phyloP scores from a whole-genome alignment of 2,888 invertebrate species.

The Sicus ferrugineus region DNA sequence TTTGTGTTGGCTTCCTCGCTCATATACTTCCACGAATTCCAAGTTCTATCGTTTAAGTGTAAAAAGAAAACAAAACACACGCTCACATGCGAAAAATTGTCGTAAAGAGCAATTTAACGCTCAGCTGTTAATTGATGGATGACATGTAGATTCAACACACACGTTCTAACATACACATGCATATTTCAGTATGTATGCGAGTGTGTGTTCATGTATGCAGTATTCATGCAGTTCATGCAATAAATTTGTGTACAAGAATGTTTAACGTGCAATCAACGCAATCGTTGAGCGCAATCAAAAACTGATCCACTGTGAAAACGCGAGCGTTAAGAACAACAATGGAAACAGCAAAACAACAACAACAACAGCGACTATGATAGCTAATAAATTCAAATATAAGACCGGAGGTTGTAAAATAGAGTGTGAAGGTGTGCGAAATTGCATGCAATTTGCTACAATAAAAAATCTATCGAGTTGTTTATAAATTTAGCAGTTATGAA shows the following conservation, averaged over 20 bases:
- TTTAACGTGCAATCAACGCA: not conserved
- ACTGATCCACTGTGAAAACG: not conserved
- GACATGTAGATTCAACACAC: constrained; percentile 11
- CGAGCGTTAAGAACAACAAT: constrained; percentile 32
- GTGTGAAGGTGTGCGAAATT: too few relatives aligned
- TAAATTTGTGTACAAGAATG: not conserved
- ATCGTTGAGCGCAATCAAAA: not conserved
- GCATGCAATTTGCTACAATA: too few relatives aligned
- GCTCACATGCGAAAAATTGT: constrained; percentile 14
- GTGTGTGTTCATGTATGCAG: not conserved
- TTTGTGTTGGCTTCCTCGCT: too few relatives aligned
- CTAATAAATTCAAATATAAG: not conserved
- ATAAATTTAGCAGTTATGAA: too few relatives aligned
- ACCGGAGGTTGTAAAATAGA: too few relatives aligned
- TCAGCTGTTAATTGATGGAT: constrained; percentile 25
- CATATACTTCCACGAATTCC: too few relatives aligned
- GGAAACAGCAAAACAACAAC: constrained; percentile 38
- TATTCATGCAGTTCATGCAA: not conserved
- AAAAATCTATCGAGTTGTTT: too few relatives aligned
- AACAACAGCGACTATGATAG: not conserved
- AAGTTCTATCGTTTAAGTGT: too few relatives aligned
- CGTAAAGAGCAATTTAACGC: constrained; percentile 30
- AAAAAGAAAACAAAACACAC: too few relatives aligned
- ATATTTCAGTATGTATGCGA: not conserved
- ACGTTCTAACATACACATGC: not conserved